Evolutionary conservation across 2,888 invertebrate species (phyloP), one percentile per base, ranked within the genome.

Genomic region (Cosmopolites sordidus): DNA sequence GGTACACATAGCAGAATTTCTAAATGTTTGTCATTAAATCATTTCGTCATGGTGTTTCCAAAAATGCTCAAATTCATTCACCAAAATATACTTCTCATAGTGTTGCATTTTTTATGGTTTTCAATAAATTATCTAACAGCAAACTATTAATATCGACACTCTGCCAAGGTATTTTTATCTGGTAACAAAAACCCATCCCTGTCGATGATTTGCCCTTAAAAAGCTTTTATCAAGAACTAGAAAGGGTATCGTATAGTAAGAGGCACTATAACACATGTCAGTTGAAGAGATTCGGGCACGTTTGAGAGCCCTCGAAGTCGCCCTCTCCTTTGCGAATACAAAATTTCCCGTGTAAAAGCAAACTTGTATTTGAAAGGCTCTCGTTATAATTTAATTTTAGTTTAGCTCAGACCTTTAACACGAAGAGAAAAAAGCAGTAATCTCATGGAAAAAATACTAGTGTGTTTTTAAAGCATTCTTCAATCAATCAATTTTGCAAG

Each of bases 181-280:
- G 2, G 33, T 33, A 33, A 33, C 33, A 33, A 33, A 33, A 33
- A 33, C 33, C 33, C 8, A 11, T 5, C 33, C 3, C 33, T 33
- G 44, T 43, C 43, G 48, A 42, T 54, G 48, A 54, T 54, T 49
- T 37, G 45, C 48, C 49, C 48, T 49, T 41, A 50, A 55, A 48
- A 51, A 40, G 43, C 48, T 50, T 51, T 45, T 55, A 55, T 55
- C 55, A 49, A 46, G 43, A 49, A 48, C 49, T 45, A 37, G 46
- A 46, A 48, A 47, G 48, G 50, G 50, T 57, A 57, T 57, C 57
- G 52, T 48, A 48, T 50, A 57, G 47, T 57, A 57, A 57, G 57
- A 44, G 53, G 49, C 57, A 56, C 56, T 56, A 48, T 56, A 56
- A 52, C 56, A 56, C 56, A 52, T 56, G 56, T 56, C 56, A 52